Conservation (phyloP, 2,888 invertebrate genomes). For the Orthosia cruda region DNA sequence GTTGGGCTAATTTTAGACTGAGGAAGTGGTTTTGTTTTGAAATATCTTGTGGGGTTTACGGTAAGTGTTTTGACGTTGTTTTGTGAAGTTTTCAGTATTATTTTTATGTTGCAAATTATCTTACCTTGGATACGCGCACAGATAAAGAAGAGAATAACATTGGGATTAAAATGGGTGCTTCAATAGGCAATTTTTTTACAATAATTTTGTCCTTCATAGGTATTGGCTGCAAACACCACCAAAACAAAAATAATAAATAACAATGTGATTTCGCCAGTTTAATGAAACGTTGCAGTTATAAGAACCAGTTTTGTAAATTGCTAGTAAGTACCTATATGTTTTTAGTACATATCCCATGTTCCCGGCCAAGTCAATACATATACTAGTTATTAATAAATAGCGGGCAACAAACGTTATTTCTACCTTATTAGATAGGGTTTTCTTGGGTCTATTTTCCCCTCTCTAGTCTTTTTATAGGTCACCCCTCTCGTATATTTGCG, state of each 20-base stretch:
- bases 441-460: slow-evolving; percentile 25
- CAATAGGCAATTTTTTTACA: too few relatives aligned
- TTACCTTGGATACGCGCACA: not conserved
- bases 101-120: not conserved
- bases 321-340: too few relatives aligned
- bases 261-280: too few relatives aligned
- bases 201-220: too few relatives aligned
- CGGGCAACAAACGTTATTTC: not conserved
- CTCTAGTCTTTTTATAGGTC: slow-evolving; percentile 47
- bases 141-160: too few relatives aligned
- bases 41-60: not conserved
- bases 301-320: too few relatives aligned
- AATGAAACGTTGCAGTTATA: too few relatives aligned
- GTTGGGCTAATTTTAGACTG: slow-evolving; percentile 49
- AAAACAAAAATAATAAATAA: too few relatives aligned
- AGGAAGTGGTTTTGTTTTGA: not conserved
- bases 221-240: too few relatives aligned
- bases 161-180: too few relatives aligned
- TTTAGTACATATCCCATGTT: not conserved
- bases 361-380: not conserved
- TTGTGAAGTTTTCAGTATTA: too few relatives aligned
- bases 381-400: not conserved
- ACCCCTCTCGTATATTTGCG: slow-evolving; percentile 38
- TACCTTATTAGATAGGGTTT: slow-evolving; percentile 10
- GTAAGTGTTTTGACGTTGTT: not conserved